phyloP scores from a whole-genome alignment of 2,797 vertebrate species.

The Poecilia wingei region DNA sequence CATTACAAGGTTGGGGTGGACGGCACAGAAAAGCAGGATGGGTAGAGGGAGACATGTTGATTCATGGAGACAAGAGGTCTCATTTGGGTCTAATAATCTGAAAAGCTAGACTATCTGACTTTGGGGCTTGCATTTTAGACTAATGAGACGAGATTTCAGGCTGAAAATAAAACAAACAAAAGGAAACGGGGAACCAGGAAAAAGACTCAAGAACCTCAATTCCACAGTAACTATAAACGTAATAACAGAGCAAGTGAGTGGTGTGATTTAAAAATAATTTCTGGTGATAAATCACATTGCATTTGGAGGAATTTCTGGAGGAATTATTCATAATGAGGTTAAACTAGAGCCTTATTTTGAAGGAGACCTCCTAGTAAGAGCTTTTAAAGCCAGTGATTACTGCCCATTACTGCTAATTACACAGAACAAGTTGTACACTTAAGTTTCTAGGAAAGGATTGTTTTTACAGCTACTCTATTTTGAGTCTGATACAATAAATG shows the following conservation, averaged over 20 bases:
- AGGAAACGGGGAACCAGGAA: not conserved
- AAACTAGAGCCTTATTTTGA: conserved; percentile 12
- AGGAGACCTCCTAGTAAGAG: not conserved
- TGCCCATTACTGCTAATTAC: conserved; percentile 8
- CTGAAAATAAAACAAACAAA: not conserved
- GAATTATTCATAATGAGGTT: conserved; percentile 26
- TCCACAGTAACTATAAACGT: not conserved
- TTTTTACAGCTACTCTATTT: not conserved
- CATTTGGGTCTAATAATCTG: not conserved
- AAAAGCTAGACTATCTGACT: conserved; percentile 22
- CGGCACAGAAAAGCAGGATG: not conserved
- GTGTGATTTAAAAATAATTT: conserved; percentile 23
- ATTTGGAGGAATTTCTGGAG: conserved; percentile 19
- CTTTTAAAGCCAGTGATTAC: conserved; percentile 22
- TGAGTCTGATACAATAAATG: not conserved
- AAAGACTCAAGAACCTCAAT: conserved; percentile 2
- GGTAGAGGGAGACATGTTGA: conserved; percentile 1
- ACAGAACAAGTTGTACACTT: not conserved
- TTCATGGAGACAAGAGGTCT: not conserved
- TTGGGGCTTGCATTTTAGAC: not conserved
- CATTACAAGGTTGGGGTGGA: conserved; percentile 3
- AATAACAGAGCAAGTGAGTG: not conserved
- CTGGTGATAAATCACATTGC: conserved; percentile 3
- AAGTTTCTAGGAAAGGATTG: not conserved
- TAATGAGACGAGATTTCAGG: conserved; percentile 12